Conservation (phyloP, 2,888 invertebrate genomes). For the Cheilosia vernalis region DNA sequence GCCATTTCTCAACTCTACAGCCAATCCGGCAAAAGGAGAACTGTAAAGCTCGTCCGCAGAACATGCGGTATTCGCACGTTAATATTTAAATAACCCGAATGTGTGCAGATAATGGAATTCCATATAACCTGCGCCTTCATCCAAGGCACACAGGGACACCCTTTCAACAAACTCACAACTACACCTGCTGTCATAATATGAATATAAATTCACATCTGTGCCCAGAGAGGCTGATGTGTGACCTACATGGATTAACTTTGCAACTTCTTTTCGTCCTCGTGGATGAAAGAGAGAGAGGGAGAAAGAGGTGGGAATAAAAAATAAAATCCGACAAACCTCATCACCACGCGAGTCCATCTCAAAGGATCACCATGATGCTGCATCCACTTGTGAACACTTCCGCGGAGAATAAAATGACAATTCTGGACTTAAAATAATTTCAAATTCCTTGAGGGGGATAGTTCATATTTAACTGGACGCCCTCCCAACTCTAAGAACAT, state of each 20-base stretch:
- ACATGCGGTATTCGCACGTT: slow-evolving; percentile 36
- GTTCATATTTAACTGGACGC: neutral
- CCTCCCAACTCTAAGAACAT: neutral
- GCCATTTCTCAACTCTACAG: neutral
- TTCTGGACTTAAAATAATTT: neutral
- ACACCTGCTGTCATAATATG: slow-evolving; percentile 5
- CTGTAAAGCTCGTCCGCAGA: slow-evolving; percentile 7
- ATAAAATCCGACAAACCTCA: neutral
- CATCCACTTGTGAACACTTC: neutral
- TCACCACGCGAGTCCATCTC: slow-evolving; percentile 32
- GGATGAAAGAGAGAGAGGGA: too few relatives aligned
- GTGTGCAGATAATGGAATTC: slow-evolving; percentile 25
- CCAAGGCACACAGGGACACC: neutral
- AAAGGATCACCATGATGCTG: neutral
- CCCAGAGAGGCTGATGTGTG: neutral
- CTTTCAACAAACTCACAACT: neutral
- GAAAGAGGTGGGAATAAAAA: neutral
- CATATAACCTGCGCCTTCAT: neutral
- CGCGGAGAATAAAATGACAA: slow-evolving; percentile 4
- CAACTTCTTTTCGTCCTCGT: neutral
- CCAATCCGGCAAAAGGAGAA: neutral
- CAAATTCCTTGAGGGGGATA: neutral
- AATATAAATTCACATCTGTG: slow-evolving; percentile 32
- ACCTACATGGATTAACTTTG: slow-evolving; percentile 33
- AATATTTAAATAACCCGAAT: slow-evolving; percentile 44